Evolutionary conservation across 2,797 vertebrate genomes (phyloP), one percentile per base, ranked within the genome.

Genomic region (Urocyon cinereoargenteus): DNA sequence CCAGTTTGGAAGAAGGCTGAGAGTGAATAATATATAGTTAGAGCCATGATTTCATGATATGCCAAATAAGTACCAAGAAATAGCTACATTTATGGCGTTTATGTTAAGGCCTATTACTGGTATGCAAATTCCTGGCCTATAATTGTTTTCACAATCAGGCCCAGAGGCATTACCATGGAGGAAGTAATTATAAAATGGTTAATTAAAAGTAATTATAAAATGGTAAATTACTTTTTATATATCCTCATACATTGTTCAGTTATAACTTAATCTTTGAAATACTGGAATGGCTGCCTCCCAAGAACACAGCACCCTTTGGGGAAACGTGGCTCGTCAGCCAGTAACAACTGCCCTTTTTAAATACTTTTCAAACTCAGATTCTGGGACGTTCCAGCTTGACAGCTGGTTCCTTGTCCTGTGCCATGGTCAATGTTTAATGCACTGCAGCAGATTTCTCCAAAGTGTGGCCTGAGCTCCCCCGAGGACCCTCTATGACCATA

Each of bases 141-240:
- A 97, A 98, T 93, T 97, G 97, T 98, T 98, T 97, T 90, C 95
- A 97, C 86, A 98, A 97, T 97, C 97, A 97, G 98, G 75, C 98
- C 97, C 97, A 97, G 90, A 98, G 97, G 98, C 97, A 98, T 97
- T 97, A 95, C 97, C 90, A 93, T 66, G 93, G 96, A 97, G 94
- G 94, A 97, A 97, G 97, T 96, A 94, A 98, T 98, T 98, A 98
- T 97, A 98, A 98, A 97, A 97, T 98, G 96, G 93, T 98, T 98
- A 98, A 98, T 98, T 98, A 98, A 98, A 98, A 97, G 97, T 97
- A 97, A 98, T 98, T 98, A 98, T 98, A 98, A 98, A 98, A 97
- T 97, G 97, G 95, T 95, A 98, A 98, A 97, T 98, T 98, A 97
- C 98, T 98, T 97, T 97, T 96, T 98, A 95, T 97, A 96, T 79